Conservation (phyloP, 2,888 invertebrate species). For the Drosophila lacicola region DNA sequence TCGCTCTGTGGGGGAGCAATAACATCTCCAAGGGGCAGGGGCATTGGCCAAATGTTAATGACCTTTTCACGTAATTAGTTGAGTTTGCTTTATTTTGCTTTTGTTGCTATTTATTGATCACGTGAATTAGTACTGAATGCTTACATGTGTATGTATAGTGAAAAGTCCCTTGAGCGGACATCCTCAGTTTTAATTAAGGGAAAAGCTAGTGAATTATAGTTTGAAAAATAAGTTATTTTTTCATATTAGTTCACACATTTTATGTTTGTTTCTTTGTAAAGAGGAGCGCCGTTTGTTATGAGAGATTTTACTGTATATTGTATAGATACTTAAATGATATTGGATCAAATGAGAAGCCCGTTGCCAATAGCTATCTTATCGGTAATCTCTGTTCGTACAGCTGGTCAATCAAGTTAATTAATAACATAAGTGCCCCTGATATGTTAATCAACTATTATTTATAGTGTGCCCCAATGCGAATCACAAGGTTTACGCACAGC, state of each 20-base stretch:
- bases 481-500: conserved; percentile 42
- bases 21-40: conserved; percentile 16
- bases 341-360: background rate
- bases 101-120: conserved; percentile 48
- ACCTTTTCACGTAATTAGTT: conserved; percentile 44
- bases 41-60: conserved; percentile 49
- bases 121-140: conserved; percentile 36
- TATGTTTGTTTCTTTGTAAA: too few relatives aligned
- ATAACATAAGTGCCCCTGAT: conserved; percentile 43
- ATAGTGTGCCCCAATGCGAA: conserved; percentile 28
- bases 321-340: background rate
- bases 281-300: too few relatives aligned
- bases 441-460: conserved; percentile 55
- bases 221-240: too few relatives aligned
- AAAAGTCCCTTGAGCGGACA: background rate
- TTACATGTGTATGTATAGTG: background rate
- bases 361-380: conserved; percentile 37
- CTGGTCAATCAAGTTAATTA: conserved; percentile 51
- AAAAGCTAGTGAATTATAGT: too few relatives aligned
- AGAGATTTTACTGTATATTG: background rate
- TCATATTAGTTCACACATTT: too few relatives aligned
- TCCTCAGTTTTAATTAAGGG: background rate
- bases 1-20: conserved; percentile 6
- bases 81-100: conserved; percentile 11
- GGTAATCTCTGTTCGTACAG: conserved; percentile 38